Base-by-base conservation (phyloP, 2,797 vertebrate species). In the Myiotriccus ornatus region DNA sequence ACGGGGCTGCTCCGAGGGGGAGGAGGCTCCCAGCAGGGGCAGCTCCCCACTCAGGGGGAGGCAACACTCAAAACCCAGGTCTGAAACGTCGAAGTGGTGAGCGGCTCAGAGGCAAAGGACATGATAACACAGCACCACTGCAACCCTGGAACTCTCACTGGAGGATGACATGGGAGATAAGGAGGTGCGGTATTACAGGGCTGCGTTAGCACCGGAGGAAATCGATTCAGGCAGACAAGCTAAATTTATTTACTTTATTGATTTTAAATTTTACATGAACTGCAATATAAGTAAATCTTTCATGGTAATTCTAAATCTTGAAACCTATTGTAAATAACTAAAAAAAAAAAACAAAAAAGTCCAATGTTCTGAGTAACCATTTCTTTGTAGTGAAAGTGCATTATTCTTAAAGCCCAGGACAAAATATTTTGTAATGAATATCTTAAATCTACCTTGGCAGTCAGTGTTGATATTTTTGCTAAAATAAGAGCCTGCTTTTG, bases 191-290 rank as follows among this genome's bases (percentile, higher is more conserved):
- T 82, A 95, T 97, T 97, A 97, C 76, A 91, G 96, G 89, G 91
- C 85, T 84, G 93, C 44, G 46, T 97, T 97, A 97, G 97, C 96
- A 92, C 41, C 76, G 86, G 87, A 93, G 94, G 87, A 96, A 98
- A 98, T 98, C 97, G 96, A 98, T 98, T 97, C 95, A 83, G 95
- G 94, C 87, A 96, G 97, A 97, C 98, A 98, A 97, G 95, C 77
- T 96, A 96, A 98, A 98, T 98, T 98, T 98, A 98, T 98, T 98
- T 96, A 97, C 96, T 97, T 98, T 98, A 98, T 98, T 97, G 98
- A 98, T 98, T 98, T 98, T 98, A 98, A 98, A 98, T 98, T 98
- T 98, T 98, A 98, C 98, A 97, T 97, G 97, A 95, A 97, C 96
- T 96, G 97, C 97, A 97, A 97, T 97, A 95, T 97, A 96, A 98